phyloP scores from a whole-genome alignment of 2,888 invertebrate species.

The Acronicta psi region DNA sequence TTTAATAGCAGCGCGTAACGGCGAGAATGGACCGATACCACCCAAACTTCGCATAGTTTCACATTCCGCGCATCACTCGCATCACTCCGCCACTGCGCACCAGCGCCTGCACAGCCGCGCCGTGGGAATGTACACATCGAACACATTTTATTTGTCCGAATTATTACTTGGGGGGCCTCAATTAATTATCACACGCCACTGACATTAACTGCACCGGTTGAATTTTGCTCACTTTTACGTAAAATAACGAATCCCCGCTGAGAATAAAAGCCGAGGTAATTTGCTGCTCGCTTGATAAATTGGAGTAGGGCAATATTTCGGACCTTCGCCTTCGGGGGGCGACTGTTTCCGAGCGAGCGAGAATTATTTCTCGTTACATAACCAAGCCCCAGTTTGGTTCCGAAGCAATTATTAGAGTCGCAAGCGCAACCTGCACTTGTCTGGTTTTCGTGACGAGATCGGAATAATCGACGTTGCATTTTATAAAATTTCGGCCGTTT shows the following conservation, averaged over 20 bases:
- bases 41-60: conserved; percentile 61
- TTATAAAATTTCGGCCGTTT: conserved; percentile 74
- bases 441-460: conserved; percentile 68
- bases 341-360: conserved; percentile 66
- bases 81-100: conserved; percentile 42
- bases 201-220: conserved; percentile 69
- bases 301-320: conserved; percentile 69
- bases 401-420: conserved; percentile 71
- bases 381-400: conserved; percentile 66
- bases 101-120: conserved; percentile 21
- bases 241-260: conserved; percentile 63
- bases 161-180: conserved; percentile 76
- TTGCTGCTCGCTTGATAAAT: conserved; percentile 67
- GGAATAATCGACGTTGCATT: conserved; percentile 72
- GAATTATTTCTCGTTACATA: conserved; percentile 74
- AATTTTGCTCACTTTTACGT: conserved; percentile 72
- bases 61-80: conserved; percentile 68
- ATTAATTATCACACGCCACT: conserved; percentile 73
- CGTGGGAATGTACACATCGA: conserved; percentile 73
- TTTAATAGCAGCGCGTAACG: conserved; percentile 52
- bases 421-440: conserved; percentile 69
- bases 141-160: conserved; percentile 70
- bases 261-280: conserved; percentile 59
- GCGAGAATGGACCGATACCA: conserved; percentile 54
- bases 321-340: conserved; percentile 64